Evolutionary conservation across 2,113 vertebrate species (phyloP), one percentile per base, ranked within the genome.

Genomic region (Eleginops maclovinus): DNA sequence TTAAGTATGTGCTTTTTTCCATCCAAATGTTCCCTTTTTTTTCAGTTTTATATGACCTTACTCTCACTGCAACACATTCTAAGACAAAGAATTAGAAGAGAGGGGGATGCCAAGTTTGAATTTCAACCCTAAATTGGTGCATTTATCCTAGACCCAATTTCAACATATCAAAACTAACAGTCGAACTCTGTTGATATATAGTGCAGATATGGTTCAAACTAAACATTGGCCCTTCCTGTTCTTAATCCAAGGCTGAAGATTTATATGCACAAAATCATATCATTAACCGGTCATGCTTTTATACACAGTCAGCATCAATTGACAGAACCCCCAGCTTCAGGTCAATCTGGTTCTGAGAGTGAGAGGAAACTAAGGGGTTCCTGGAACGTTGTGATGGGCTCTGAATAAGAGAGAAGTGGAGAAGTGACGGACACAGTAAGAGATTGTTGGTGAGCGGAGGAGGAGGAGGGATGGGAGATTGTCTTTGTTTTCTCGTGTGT

Each of bases 401-500:
- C 60, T 50, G 19, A 70, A 58, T 54, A 63, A 41, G 6, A 54
- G 22, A 15, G 41, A 24, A 19, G 4, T n/a, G 22, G 10, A 1
- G 10, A 61, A 31, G 44, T 47, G 22, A 79, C 4, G 58, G 63
- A 47, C 64, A 62, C 40, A 17, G 51, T 3, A n/a, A 75, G 26
- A 75, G 58, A 54, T 13, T 16, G 66, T 31, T 6, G 28, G 21
- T 36, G 47, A 47, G 47, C 53, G 31, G 60, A 51, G 54, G 54
- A 73, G 22, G 43, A 60, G 66, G 46, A 63, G 49, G 43, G 49
- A 71, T 43, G 79, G 68, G 60, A 63, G 72, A 73, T 73, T 82
- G 88, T 89, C 77, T 87, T 84, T 89, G 85, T 88, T 88, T 75
- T 83, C 68, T 88, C 89, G 83, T 89, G 85, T 93, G 86, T 92